phyloP scores from a whole-genome alignment of 2,113 vertebrate genomes.

The Dissostichus mawsoni region DNA sequence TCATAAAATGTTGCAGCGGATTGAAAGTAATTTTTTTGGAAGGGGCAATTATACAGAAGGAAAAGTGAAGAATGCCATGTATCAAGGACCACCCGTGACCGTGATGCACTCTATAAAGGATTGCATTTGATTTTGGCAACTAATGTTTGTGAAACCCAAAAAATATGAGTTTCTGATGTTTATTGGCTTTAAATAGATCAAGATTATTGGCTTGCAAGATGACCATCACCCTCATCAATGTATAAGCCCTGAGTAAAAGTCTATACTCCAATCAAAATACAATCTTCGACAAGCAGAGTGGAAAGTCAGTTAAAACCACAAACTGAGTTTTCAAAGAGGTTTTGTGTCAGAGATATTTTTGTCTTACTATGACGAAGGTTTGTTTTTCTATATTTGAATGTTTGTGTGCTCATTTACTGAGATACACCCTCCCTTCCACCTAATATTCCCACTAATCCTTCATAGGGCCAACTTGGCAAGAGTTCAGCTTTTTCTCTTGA shows the following conservation, averaged over 20 bases:
- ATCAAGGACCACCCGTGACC: slow-evolving; percentile 21
- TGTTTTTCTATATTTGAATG: slow-evolving; percentile 36
- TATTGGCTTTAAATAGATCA: slow-evolving; percentile 41
- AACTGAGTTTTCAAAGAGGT: slow-evolving; percentile 27
- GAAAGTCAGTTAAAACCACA: slow-evolving; percentile 47
- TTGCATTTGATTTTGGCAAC: slow-evolving; percentile 35
- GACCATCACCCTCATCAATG: slow-evolving; percentile 34
- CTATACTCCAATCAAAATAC: slow-evolving; percentile 41
- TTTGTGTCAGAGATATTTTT: slow-evolving; percentile 18
- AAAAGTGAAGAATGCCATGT: background rate
- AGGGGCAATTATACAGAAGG: background rate
- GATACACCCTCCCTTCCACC: slow-evolving; percentile 18
- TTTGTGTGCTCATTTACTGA: slow-evolving; percentile 5
- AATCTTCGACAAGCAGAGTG: slow-evolving; percentile 18
- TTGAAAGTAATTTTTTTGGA: slow-evolving; percentile 25
- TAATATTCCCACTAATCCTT: slow-evolving; percentile 22
- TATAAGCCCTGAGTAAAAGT: slow-evolving; percentile 7
- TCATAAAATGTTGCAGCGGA: slow-evolving; percentile 43
- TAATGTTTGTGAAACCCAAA: slow-evolving; percentile 38
- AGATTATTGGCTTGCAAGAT: slow-evolving; percentile 28
- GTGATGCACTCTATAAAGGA: slow-evolving; percentile 15
- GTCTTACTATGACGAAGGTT: slow-evolving; percentile 30
- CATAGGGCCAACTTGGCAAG: slow-evolving; percentile 12
- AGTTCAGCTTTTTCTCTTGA: slow-evolving; percentile 1
- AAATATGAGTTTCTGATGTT: slow-evolving; percentile 25